phyloP scores from a whole-genome alignment of 1,140 invertebrate genomes.

The Zelostemma sp. region DNA sequence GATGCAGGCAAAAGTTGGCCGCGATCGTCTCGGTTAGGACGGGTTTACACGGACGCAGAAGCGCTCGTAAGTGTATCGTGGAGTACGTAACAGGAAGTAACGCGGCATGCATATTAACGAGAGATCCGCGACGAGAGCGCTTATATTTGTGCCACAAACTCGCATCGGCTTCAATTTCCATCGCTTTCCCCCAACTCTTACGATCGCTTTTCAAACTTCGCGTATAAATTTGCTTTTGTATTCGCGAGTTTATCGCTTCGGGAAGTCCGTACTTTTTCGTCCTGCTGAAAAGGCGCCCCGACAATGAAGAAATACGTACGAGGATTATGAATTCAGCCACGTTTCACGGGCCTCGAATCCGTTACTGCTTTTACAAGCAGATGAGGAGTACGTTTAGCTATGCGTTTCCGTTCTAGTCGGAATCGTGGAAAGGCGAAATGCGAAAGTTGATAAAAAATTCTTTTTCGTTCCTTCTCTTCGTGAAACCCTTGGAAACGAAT shows the following conservation, averaged over 20 bases:
- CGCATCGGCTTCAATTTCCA: no score
- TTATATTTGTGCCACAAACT: not conserved
- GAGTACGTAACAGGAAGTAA: conserved; percentile 62
- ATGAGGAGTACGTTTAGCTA: conserved; percentile 49
- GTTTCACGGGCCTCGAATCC: conserved; percentile 49
- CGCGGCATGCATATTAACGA: conserved; percentile 58
- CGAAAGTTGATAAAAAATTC: conserved; percentile 41
- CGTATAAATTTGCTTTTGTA: no score
- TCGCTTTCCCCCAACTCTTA: no score
- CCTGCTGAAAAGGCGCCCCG: conserved; percentile 30
- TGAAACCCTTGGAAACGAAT: no score
- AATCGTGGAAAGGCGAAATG: conserved; percentile 49
- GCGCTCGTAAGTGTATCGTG: conserved; percentile 55
- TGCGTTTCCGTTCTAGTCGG: conserved; percentile 52
- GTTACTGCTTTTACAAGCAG: conserved; percentile 53
- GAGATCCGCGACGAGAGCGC: conserved; percentile 50
- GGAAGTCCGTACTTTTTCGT: conserved; percentile 1
- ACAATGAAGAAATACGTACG: conserved; percentile 51
- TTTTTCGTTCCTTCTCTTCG: not conserved
- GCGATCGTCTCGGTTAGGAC: conserved; percentile 35
- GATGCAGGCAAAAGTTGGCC: no score
- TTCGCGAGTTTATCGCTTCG: no score
- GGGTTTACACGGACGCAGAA: conserved; percentile 46
- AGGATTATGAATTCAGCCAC: conserved; percentile 50
- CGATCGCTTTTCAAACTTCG: no score